A percentile compares a stretch with the other conserved stretches of the same genome.
These are phyloP conservation scores for Acrocyrtus sp. DNA, from an alignment of 2,888 invertebrate genomes.

Conservation along the genomic window DNA sequence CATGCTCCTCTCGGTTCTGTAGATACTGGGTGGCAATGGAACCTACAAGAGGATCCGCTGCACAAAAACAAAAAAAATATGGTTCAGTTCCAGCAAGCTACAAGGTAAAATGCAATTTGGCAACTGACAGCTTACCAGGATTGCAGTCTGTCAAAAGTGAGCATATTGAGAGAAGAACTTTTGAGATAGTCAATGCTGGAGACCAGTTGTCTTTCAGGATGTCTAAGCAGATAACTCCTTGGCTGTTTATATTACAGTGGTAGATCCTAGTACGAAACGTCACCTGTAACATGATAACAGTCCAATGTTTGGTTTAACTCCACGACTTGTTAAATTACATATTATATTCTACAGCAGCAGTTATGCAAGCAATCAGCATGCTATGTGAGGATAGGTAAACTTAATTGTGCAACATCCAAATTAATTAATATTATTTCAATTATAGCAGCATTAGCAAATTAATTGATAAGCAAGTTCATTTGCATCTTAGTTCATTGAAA, in stretches of 20 bases:
- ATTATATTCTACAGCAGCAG: no score
- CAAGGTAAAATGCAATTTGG: not conserved
- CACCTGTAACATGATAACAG: slow-evolving; percentile 69
- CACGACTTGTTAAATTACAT: no score
- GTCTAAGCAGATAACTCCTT: slow-evolving; percentile 97
- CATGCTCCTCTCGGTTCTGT: slow-evolving; percentile 97
- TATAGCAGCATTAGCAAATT: no score
- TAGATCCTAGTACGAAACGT: slow-evolving; percentile 97
- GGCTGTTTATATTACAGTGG: slow-evolving; percentile 99
- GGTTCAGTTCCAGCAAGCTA: not conserved
- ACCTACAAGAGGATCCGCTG: slow-evolving; percentile 96
- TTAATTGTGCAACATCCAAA: no score
- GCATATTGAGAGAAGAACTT: slow-evolving; percentile 97
- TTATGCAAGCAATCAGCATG: no score
- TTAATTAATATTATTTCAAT: no score
- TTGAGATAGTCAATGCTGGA: slow-evolving; percentile 97
- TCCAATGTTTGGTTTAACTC: no score
- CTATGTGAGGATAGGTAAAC: no score
- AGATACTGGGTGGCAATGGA: slow-evolving; percentile 98
- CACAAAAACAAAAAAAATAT: slow-evolving; percentile 61
- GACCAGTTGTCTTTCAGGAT: slow-evolving; percentile 99
- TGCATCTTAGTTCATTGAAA: no score
- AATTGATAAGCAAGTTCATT: no score
- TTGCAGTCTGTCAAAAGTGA: slow-evolving; percentile 98
- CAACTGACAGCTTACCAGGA: slow-evolving; percentile 77